A percentile compares a stretch with the other conserved stretches of the same genome.
Evolutionary conservation across 2,113 vertebrate species (phyloP).

Genomic region (Phylloscopus trochiloides): DNA sequence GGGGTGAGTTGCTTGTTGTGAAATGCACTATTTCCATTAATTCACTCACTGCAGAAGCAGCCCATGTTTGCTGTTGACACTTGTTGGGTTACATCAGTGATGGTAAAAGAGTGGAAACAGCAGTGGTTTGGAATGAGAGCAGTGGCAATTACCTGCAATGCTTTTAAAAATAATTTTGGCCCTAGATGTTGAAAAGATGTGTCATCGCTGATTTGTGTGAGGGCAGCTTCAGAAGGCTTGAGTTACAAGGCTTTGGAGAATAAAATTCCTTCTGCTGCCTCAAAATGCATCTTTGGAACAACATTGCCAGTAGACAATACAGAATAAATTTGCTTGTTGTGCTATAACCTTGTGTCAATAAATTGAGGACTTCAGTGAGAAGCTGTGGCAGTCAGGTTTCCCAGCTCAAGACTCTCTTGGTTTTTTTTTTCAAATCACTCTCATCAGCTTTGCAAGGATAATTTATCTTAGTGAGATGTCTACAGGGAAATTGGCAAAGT

Average conservation of each 20-base stretch:
- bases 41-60: not conserved
- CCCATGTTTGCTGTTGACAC: not conserved
- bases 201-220: conserved; percentile 10
- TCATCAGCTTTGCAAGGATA: not conserved
- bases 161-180: conserved; percentile 55
- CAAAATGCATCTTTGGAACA: not conserved
- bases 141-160: conserved; percentile 52
- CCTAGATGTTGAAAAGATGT: conserved; percentile 49
- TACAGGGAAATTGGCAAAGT: not conserved
- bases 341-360: not conserved
- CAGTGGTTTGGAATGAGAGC: conserved; percentile 41
- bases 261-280: not conserved
- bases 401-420: not conserved
- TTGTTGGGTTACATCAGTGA: conserved; percentile 5
- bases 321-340: not conserved
- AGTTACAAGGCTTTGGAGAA: conserved; percentile 24
- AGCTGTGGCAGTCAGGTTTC: not conserved
- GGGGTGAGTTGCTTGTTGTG: not conserved
- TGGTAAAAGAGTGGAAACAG: conserved; percentile 36
- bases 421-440: conserved; percentile 17
- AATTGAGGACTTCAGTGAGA: not conserved
- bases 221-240: conserved; percentile 23
- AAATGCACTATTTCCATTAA: not conserved
- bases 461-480: not conserved
- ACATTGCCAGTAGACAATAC: not conserved